Evolutionary conservation across 2,888 invertebrate species (phyloP).

Genomic region (Clistopyga incitator): DNA sequence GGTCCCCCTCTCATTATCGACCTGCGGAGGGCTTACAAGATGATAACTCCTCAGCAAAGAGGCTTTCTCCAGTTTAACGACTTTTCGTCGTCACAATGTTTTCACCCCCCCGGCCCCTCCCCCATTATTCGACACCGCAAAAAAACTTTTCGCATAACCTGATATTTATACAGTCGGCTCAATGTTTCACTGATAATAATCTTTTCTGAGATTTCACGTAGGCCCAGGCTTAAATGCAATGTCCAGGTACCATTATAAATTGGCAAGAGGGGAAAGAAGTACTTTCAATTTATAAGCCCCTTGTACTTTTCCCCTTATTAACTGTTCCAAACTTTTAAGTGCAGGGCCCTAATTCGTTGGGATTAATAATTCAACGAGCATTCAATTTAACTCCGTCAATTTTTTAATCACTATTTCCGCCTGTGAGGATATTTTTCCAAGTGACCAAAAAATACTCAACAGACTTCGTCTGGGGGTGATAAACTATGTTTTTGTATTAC

Average conservation of each 20-base stretch:
- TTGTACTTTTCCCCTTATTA: conserved; percentile 14
- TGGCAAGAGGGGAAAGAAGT: conserved; percentile 9
- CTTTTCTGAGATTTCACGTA: conserved; percentile 44
- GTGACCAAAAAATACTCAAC: no score
- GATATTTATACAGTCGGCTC: conserved; percentile 56
- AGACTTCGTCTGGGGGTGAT: no score
- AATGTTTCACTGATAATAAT: conserved; percentile 57
- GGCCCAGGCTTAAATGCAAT: conserved; percentile 29
- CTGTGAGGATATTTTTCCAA: no score
- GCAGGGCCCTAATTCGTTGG: not conserved
- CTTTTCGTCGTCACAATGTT: conserved; percentile 30
- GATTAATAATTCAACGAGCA: not conserved
- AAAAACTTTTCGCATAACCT: conserved; percentile 54
- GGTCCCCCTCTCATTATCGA: conserved; percentile 51
- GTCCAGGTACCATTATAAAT: not conserved
- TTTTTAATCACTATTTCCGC: no score
- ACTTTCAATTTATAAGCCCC: conserved; percentile 36
- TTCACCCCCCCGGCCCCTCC: conserved; percentile 16
- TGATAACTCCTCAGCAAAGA: conserved; percentile 56
- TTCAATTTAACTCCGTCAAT: not conserved
- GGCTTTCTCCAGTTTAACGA: conserved; percentile 59
- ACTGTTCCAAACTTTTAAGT: not conserved
- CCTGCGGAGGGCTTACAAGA: conserved; percentile 46
- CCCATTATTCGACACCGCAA: conserved; percentile 38
- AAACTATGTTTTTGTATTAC: no score